Conservation (phyloP, 2,888 invertebrate species). For the Trisateles emortualis region DNA sequence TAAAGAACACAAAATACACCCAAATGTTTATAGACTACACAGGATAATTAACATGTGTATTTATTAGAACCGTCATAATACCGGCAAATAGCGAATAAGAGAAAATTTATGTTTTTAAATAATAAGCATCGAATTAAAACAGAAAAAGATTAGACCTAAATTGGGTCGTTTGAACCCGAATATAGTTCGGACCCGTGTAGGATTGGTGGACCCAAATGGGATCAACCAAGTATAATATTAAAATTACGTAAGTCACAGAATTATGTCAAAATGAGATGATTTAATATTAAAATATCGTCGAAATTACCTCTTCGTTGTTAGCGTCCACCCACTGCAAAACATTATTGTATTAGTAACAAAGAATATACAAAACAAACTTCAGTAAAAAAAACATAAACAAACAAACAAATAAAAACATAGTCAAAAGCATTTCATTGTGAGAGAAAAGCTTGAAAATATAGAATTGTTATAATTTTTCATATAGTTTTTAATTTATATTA, state of each 20-base stretch:
- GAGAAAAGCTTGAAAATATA: conserved; percentile 65
- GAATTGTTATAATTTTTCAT: conserved; percentile 48
- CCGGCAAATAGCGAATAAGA: too few relatives aligned
- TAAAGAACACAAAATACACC: too few relatives aligned
- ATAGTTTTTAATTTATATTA: conserved; percentile 41
- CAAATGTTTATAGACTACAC: too few relatives aligned
- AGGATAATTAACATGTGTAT: too few relatives aligned
- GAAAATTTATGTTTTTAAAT: too few relatives aligned
- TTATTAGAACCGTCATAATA: too few relatives aligned
- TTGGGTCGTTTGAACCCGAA: too few relatives aligned
- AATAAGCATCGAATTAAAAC: too few relatives aligned
- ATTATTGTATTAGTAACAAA: conserved; percentile 81
- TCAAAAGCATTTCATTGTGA: conserved; percentile 80
- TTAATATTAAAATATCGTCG: conserved; percentile 42
- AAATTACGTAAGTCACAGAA: conserved; percentile 28
- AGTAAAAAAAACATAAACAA: conserved; percentile 41
- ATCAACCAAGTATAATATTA: too few relatives aligned
- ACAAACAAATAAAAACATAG: conserved; percentile 39
- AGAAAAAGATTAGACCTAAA: too few relatives aligned
- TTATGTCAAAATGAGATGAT: conserved; percentile 41
- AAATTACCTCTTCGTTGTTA: conserved; percentile 89
- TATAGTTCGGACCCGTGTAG: too few relatives aligned
- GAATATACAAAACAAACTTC: conserved; percentile 50
- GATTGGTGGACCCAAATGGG: too few relatives aligned
- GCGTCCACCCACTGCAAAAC: conserved; percentile 90